Percentiles rank a stretch among this genome's conserved stretches.
These are phyloP conservation scores for Onthophagus sagittarius DNA, from an alignment of 2,888 invertebrate species.

Conservation along the genomic window DNA sequence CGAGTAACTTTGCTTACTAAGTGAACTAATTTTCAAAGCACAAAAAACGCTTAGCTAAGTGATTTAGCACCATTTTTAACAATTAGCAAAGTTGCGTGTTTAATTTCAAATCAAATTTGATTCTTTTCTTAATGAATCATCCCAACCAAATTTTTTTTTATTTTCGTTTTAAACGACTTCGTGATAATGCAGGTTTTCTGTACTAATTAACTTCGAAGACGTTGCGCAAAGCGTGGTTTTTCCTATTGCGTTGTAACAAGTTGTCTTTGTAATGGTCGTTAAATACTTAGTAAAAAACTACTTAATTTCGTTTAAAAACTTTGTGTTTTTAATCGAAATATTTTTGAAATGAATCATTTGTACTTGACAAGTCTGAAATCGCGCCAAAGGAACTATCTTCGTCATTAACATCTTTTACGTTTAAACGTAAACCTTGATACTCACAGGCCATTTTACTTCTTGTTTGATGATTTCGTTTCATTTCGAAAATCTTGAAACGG, in stretches of 20 bases:
- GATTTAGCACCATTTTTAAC: too few relatives aligned
- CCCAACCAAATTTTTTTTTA: too few relatives aligned
- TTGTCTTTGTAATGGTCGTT: background rate
- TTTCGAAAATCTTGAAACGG: too few relatives aligned
- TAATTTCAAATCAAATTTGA: too few relatives aligned
- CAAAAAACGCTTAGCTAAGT: too few relatives aligned
- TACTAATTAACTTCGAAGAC: background rate
- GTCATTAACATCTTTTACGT: background rate
- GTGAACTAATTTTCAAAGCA: too few relatives aligned
- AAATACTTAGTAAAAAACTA: background rate
- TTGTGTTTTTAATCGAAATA: background rate
- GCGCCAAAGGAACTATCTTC: background rate
- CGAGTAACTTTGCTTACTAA: too few relatives aligned
- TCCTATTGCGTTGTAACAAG: background rate
- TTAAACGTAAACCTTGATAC: background rate
- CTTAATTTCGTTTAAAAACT: background rate
- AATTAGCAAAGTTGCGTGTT: too few relatives aligned
- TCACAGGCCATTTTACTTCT: background rate
- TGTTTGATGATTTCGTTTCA: background rate
- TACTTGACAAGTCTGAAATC: background rate
- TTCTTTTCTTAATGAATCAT: too few relatives aligned
- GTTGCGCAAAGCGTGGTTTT: background rate
- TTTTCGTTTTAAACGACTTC: background rate
- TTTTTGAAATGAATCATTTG: background rate
- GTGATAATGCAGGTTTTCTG: background rate